Conservation (phyloP, 2,113 vertebrate species). For the Dicrurus megarhynchus region DNA sequence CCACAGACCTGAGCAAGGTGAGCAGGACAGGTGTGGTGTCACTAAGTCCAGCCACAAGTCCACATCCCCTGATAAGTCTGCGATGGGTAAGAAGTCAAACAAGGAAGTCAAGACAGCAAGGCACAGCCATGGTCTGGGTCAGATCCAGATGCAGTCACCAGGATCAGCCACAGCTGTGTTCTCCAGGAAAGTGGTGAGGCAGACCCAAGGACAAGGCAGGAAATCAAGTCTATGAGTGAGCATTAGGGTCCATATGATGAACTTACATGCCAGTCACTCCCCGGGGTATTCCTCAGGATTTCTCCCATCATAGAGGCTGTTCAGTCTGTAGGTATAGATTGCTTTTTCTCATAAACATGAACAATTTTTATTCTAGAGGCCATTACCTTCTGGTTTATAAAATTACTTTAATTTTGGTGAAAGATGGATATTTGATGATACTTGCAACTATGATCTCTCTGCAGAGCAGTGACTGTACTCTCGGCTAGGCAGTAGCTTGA, state of each 20-base stretch:
- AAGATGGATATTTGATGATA: neutral
- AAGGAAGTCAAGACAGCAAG: neutral
- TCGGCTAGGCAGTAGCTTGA: neutral
- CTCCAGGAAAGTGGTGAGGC: neutral
- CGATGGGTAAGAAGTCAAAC: neutral
- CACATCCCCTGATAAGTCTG: neutral
- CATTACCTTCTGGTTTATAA: neutral
- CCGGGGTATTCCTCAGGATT: neutral
- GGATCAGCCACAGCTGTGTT: neutral
- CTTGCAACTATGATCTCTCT: neutral
- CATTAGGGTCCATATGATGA: neutral
- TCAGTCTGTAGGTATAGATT: neutral
- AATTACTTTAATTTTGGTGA: neutral
- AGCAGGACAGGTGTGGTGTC: neutral
- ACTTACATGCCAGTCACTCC: accelerated
- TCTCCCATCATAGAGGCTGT: neutral
- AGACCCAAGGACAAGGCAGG: neutral
- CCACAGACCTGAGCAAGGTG: neutral
- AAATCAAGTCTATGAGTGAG: neutral
- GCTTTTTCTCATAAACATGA: neutral
- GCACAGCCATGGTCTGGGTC: neutral
- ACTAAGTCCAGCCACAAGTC: neutral
- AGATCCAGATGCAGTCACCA: neutral
- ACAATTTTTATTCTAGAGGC: neutral
- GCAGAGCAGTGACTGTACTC: neutral